Base-by-base conservation (phyloP, 2,888 invertebrate species). In the Euspilapteryx auroguttella region DNA sequence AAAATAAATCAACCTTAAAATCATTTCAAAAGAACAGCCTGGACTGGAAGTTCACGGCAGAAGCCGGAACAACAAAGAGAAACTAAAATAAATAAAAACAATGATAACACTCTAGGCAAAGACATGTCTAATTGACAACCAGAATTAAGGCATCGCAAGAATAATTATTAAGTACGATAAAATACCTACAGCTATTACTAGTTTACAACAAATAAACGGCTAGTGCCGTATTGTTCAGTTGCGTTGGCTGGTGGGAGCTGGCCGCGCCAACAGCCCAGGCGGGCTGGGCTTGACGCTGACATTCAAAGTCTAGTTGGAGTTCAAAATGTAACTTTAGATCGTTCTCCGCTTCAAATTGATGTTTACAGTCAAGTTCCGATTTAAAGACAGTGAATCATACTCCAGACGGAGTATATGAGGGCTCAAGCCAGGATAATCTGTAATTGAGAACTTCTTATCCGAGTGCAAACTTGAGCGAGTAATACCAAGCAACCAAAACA, bases 131-230 rank as follows among this genome's bases (percentile, higher is more conserved):
- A 77, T 76, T 76, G 77, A 77, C 77, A 77, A 77, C 77, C 77
- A 73, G 75, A 77, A 73, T 76, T 76, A 78, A 78, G 77, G 77
- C 77, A 78, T 78, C 73, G 71, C 71, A 77, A 77, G 73, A 76
- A 77, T 66, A 75, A 75, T 69, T 69, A 73, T 76, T 77, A 77
- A 77, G 77, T 77, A 78, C 77, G 68, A 64, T 61, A 61, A 75
- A 75, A 75, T 75, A 76, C 69, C 77, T 76, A 76, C 63, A 54
- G 55, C 75, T 76, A 77, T 71, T 71, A 75, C 71, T 75, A 76
- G 69, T 64, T 73, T 75, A 73, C 75, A 73, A 73, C 71, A 73
- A 68, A 65, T 62, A 65, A 68, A 62, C 59, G 57, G 56, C 63
- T 71, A 68, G 47, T 57, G 61, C 50, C 52, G 5, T 63, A 56